Percentiles rank a stretch among this genome's conserved stretches.
Evolutionary conservation across 2,797 vertebrate genomes (phyloP).

Genomic region (Gadopsis marmoratus): DNA sequence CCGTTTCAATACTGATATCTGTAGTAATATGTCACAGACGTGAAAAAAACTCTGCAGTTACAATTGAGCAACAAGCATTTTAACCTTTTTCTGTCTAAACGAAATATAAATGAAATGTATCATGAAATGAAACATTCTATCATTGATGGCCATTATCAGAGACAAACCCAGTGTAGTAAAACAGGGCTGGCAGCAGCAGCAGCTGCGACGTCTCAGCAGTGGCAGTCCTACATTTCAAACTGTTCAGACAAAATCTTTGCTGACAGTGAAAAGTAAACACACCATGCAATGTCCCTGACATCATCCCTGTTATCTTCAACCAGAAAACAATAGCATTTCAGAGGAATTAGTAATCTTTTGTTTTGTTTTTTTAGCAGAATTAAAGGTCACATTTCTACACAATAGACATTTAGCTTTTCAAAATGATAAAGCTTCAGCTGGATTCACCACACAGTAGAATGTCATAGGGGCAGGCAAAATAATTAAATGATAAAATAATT

Average conservation of each 20-base stretch:
- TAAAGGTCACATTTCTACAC: constrained; percentile 15
- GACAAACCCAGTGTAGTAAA: no score
- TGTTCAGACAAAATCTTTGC: neutral
- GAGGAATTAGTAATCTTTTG: neutral
- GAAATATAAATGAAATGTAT: no score
- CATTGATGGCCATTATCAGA: no score
- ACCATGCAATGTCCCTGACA: neutral
- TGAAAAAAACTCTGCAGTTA: no score
- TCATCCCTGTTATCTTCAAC: neutral
- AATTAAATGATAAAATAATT: constrained; percentile 14
- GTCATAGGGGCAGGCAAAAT: neutral
- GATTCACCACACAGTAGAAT: neutral
- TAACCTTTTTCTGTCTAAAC: no score
- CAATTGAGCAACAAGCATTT: no score
- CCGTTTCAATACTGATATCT: no score
- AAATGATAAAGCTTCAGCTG: constrained; percentile 6
- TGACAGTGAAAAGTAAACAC: neutral
- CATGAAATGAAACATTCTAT: no score
- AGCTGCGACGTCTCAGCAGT: neutral
- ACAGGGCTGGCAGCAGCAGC: no score
- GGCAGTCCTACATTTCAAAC: neutral
- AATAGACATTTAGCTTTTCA: constrained; percentile 10
- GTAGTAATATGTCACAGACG: no score
- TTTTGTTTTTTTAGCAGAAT: neutral
- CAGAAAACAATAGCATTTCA: neutral